phyloP scores from a whole-genome alignment of 2,113 vertebrate genomes.

The Gobio gobio region DNA sequence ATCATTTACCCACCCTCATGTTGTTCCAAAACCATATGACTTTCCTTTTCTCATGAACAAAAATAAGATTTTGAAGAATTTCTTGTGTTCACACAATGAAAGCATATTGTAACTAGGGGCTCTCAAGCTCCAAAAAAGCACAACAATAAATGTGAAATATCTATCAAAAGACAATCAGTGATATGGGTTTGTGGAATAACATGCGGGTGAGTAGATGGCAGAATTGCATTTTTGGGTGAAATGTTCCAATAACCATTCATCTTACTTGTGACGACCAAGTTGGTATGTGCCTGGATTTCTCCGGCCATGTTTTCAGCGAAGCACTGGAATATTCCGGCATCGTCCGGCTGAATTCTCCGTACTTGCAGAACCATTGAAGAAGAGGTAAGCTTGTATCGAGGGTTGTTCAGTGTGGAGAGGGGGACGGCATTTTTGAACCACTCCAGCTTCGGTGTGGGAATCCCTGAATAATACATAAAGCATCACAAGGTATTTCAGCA shows the following conservation, averaged over 20 bases:
- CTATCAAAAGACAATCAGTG: not conserved
- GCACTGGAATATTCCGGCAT: slow-evolving; percentile 94
- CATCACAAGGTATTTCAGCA: not conserved
- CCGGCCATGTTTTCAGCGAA: slow-evolving; percentile 86
- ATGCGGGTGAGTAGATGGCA: not conserved
- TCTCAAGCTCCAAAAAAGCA: not conserved
- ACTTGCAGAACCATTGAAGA: slow-evolving; percentile 80
- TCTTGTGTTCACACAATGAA: not conserved
- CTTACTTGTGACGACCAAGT: slow-evolving; percentile 93
- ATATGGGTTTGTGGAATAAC: not conserved
- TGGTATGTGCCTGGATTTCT: slow-evolving; percentile 84
- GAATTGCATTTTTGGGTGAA: not conserved
- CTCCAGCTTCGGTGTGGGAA: slow-evolving; percentile 82
- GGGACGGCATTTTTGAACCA: slow-evolving; percentile 91
- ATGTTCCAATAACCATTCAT: slow-evolving; percentile 50
- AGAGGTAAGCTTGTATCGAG: slow-evolving; percentile 82
- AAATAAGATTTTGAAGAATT: not conserved
- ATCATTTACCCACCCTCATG: slow-evolving; percentile 2
- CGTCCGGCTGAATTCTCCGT: slow-evolving; percentile 79
- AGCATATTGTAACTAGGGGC: not conserved
- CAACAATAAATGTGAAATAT: not conserved
- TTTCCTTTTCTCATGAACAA: not conserved
- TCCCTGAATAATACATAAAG: slow-evolving; percentile 70
- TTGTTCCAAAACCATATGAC: not conserved
- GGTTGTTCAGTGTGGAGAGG: slow-evolving; percentile 80